These are phyloP conservation scores for Zonitis immaculata DNA, from an alignment of 2,888 invertebrate species.

Conservation along the genomic window DNA sequence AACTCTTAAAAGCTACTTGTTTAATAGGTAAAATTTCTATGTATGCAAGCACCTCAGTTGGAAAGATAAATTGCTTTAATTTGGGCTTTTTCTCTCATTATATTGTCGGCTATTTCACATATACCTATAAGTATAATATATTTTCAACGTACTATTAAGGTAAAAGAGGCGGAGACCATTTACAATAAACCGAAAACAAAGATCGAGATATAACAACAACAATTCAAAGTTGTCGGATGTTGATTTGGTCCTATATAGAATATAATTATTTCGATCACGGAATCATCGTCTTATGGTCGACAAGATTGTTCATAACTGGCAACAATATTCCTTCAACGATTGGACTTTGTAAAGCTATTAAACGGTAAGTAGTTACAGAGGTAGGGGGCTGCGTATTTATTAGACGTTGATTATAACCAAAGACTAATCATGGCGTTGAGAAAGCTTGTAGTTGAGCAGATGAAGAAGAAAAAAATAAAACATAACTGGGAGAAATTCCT, in stretches of 20 bases:
- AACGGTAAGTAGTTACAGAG: slow-evolving; percentile 33
- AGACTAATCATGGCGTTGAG: neutral
- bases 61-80: neutral
- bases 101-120: neutral
- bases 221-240: slow-evolving; percentile 28
- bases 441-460: too few species aligned
- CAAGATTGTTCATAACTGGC: neutral
- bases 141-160: neutral
- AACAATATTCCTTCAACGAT: neutral
- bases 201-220: neutral
- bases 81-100: neutral
- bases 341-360: slow-evolving; percentile 27
- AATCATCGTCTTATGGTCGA: slow-evolving; percentile 18
- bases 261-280: slow-evolving; percentile 46
- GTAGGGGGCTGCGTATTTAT: slow-evolving; percentile 14
- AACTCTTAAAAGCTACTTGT: neutral
- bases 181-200: slow-evolving; percentile 1
- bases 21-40: neutral
- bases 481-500: neutral
- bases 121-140: neutral
- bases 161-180: slow-evolving; percentile 22
- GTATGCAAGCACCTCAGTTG: neutral
- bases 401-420: neutral
- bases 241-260: slow-evolving; percentile 51
- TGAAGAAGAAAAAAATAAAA: neutral